Conservation (phyloP, 2,888 invertebrate species). For the Lasius fuliginosus region DNA sequence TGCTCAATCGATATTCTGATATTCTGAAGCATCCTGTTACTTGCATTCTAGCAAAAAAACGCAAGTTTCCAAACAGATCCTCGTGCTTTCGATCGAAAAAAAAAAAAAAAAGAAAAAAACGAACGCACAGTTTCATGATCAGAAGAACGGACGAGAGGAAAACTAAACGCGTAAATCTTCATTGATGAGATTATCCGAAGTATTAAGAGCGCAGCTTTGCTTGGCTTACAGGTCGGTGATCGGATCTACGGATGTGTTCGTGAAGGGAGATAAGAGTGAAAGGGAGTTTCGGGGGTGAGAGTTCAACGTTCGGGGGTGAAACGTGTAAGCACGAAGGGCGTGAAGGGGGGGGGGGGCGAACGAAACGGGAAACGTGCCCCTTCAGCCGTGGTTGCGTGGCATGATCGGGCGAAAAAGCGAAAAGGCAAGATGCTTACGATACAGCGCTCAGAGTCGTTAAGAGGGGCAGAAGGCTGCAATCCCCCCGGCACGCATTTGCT, state of each 20-base stretch:
- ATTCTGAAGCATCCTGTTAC: neutral
- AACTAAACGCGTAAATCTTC: conserved; percentile 39
- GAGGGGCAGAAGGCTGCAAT: conserved; percentile 74
- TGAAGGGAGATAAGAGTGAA: conserved; percentile 57
- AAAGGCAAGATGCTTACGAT: conserved; percentile 87
- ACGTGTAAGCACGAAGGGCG: conserved; percentile 40
- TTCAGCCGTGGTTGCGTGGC: conserved; percentile 72
- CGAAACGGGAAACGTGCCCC: conserved; percentile 46
- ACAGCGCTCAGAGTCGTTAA: conserved; percentile 87
- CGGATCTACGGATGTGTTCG: conserved; percentile 62
- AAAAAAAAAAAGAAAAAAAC: too few species aligned
- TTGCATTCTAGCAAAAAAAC: neutral
- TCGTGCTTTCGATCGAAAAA: conserved; percentile 4
- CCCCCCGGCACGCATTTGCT: conserved; percentile 69
- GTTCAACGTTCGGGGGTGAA: conserved; percentile 14
- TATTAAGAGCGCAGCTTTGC: conserved; percentile 79
- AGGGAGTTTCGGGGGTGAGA: conserved; percentile 52
- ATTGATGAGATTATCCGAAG: conserved; percentile 51
- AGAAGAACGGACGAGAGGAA: neutral
- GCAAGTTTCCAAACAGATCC: neutral
- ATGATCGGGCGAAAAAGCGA: conserved; percentile 81
- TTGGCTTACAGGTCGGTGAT: conserved; percentile 83
- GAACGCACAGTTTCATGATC: neutral
- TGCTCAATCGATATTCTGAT: neutral
- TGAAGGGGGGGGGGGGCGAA: conserved; percentile 20